Evolutionary conservation across 2,113 vertebrate species (phyloP), one percentile per base, ranked within the genome.

Genomic region (Sceloporus tristichus): DNA sequence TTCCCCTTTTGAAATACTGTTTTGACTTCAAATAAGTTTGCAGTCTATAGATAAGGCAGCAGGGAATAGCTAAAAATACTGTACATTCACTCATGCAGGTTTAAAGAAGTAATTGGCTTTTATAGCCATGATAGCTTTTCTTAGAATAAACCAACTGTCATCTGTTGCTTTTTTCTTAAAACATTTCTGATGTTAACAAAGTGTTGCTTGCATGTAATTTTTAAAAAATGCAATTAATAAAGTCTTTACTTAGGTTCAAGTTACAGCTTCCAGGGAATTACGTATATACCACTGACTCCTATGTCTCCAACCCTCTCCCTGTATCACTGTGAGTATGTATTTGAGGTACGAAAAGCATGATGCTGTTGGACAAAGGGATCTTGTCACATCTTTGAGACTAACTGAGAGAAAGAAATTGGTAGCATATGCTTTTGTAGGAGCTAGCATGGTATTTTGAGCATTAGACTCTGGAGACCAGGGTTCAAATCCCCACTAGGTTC

Each of bases 111-210:
- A 16, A 79, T 81, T 82, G 79, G n/a, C 85, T 86, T 91, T 86
- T 75, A 65, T 29, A 90, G 42, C 62, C 84, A 56, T 79, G 79
- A 81, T 65, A 86, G 79, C 79, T 89, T 73, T 82, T 84, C 48
- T 76, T 54, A 29, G 38, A 91, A 56, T 0, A 70, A 91, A 88
- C 25, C 86, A 90, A 77, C 10, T 1, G 38, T 75, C 48, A 89
- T 66, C 25, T 81, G 54, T 80, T 86, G 84, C 48, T 62, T 91
- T 92, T 88, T 88, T 81, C 29, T 85, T 21, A 88, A 91, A 48
- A 59, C 79, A 1, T 87, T 93, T 88, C 62, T 80, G 68, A 71
- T 82, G 78, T 87, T 65, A 88, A 71, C 5, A 90, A 59, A 80
- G 18, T 85, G 42, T 82, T 87, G 84, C 82, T 88, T 56, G 56